These are phyloP conservation scores for Charina bottae DNA, from an alignment of 2,113 vertebrate genomes.

Conservation along the genomic window DNA sequence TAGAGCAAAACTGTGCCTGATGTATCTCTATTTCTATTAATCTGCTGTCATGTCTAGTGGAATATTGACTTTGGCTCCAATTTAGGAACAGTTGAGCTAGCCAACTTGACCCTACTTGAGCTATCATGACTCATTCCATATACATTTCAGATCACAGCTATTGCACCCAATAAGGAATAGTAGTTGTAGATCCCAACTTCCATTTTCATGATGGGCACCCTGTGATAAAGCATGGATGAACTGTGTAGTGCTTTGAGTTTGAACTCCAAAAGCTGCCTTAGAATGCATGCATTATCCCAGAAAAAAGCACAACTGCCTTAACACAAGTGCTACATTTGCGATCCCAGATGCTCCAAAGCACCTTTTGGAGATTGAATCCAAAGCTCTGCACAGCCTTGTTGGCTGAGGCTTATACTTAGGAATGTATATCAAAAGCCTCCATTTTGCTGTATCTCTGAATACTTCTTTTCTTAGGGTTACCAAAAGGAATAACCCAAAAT, in stretches of 20 bases:
- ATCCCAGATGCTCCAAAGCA: not conserved
- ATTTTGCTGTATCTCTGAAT: not conserved
- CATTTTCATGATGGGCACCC: not conserved
- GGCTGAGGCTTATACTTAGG: not conserved
- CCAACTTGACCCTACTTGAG: slow-evolving; percentile 16
- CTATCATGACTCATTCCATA: slow-evolving; percentile 18
- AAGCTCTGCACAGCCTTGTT: not conserved
- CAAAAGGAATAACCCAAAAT: not conserved
- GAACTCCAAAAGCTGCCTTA: not conserved
- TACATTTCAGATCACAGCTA: not conserved
- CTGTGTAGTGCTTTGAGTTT: not conserved
- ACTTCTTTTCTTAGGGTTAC: not conserved
- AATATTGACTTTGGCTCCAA: slow-evolving; percentile 27
- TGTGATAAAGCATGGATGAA: not conserved
- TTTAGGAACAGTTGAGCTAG: slow-evolving; percentile 23
- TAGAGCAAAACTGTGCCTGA: slow-evolving; percentile 21
- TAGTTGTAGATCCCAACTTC: not conserved
- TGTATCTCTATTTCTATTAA: slow-evolving; percentile 40
- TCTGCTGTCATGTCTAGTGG: slow-evolving; percentile 21
- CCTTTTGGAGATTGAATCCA: not conserved
- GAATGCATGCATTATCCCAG: not conserved
- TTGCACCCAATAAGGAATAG: not conserved
- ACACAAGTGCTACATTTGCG: not conserved
- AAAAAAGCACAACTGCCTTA: not conserved
- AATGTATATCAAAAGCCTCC: not conserved